phyloP scores from a whole-genome alignment of 2,888 invertebrate species.

The Eupithecia inturbata region DNA sequence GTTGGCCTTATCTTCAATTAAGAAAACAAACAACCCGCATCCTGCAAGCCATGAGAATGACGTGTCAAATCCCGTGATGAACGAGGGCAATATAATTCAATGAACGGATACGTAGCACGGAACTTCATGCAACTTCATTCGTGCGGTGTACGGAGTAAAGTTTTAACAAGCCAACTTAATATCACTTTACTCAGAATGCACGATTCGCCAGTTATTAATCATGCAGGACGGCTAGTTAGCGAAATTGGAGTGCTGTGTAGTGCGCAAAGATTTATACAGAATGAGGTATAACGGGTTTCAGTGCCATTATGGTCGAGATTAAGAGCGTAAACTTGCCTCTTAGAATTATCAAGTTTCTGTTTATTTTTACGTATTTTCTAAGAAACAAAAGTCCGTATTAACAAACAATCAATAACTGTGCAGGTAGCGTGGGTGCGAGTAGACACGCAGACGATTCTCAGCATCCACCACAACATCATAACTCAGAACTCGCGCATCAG shows the following conservation, averaged over 20 bases:
- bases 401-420: constrained; percentile 1
- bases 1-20: constrained; percentile 52
- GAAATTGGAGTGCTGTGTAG: constrained; percentile 71
- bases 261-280: constrained; percentile 57
- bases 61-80: constrained; percentile 58
- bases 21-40: constrained; percentile 53
- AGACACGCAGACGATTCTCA: constrained; percentile 95
- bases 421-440: constrained; percentile 97
- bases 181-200: constrained; percentile 81
- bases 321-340: constrained; percentile 39
- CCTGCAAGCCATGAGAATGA: constrained; percentile 48
- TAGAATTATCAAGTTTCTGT: constrained; percentile 30
- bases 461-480: constrained; percentile 96
- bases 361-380: constrained; percentile 22
- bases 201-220: constrained; percentile 82
- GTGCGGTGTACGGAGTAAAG: constrained; percentile 74
- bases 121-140: constrained; percentile 73
- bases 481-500: constrained; percentile 95
- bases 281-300: constrained; percentile 46
- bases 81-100: constrained; percentile 64
- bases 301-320: constrained; percentile 38
- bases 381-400: background rate
- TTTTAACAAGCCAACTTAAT: constrained; percentile 85
- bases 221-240: constrained; percentile 81
- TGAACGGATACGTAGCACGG: constrained; percentile 62